Conservation (phyloP, 2,888 invertebrate species). For the Epinotia ramella region DNA sequence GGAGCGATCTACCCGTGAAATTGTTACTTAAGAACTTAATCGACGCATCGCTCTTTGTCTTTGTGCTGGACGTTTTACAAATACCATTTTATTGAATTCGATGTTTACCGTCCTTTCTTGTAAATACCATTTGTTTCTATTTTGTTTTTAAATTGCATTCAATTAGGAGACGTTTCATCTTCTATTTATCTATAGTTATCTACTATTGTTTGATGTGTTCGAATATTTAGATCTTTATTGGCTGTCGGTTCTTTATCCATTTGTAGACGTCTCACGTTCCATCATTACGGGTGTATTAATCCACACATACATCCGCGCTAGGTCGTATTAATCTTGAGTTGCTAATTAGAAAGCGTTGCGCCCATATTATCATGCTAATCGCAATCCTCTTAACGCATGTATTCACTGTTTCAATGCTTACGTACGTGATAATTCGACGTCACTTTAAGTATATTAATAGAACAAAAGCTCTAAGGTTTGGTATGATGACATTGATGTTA, state of each 20-base stretch:
- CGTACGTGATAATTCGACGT: slow-evolving; percentile 30
- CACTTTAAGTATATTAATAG: slow-evolving; percentile 4
- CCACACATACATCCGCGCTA: slow-evolving; percentile 48
- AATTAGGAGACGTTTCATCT: slow-evolving; percentile 37
- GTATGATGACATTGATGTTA: neutral
- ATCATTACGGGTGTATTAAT: slow-evolving; percentile 25
- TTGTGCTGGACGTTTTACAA: slow-evolving; percentile 60
- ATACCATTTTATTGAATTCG: slow-evolving; percentile 60
- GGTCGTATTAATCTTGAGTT: slow-evolving; percentile 55
- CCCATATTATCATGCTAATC: slow-evolving; percentile 69
- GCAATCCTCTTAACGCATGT: slow-evolving; percentile 56
- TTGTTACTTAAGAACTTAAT: slow-evolving; percentile 73
- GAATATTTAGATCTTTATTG: neutral
- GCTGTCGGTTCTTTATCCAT: slow-evolving; percentile 1
- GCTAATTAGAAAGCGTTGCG: slow-evolving; percentile 71
- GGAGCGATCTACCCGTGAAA: slow-evolving; percentile 67
- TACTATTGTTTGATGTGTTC: slow-evolving; percentile 27
- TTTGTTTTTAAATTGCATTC: slow-evolving; percentile 49
- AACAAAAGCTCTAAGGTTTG: neutral
- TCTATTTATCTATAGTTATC: slow-evolving; percentile 13
- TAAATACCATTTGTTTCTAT: slow-evolving; percentile 48
- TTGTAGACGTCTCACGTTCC: slow-evolving; percentile 23
- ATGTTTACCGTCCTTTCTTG: slow-evolving; percentile 53
- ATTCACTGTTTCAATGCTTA: slow-evolving; percentile 47
- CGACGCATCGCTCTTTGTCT: slow-evolving; percentile 66